These are phyloP conservation scores for Forpus xanthops DNA, from an alignment of 2,797 vertebrate genomes.

Conservation along the genomic window DNA sequence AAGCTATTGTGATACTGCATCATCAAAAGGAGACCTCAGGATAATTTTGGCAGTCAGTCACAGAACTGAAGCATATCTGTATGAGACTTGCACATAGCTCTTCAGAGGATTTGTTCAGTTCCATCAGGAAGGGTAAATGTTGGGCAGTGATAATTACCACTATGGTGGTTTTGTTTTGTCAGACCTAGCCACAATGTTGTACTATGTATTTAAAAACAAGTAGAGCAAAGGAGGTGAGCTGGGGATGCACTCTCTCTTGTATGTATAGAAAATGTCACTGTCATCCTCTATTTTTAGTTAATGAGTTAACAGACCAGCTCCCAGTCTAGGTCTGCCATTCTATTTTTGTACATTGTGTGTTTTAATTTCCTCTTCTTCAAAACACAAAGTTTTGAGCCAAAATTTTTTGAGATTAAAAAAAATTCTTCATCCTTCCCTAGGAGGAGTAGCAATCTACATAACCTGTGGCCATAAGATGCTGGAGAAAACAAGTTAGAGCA, in stretches of 20 bases:
- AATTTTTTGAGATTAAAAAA: neutral
- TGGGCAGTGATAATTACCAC: neutral
- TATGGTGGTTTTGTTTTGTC: neutral
- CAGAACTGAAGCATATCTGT: neutral
- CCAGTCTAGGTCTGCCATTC: neutral
- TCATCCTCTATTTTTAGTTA: neutral
- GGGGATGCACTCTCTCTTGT: neutral
- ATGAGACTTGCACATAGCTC: neutral
- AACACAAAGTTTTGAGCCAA: neutral
- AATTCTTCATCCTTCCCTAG: accelerated
- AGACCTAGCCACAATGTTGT: neutral
- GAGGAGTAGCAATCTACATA: neutral
- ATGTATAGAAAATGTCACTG: accelerated
- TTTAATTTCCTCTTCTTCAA: neutral
- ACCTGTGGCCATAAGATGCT: neutral
- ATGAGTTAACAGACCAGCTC: neutral
- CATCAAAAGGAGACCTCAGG: neutral
- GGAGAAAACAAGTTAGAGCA: neutral
- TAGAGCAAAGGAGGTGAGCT: neutral
- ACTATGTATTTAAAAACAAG: neutral
- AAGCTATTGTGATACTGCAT: neutral
- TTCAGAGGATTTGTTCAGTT: neutral
- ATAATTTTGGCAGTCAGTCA: neutral
- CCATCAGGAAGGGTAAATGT: neutral
- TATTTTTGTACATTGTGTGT: neutral